Evolutionary conservation across 1,140 invertebrate genomes (phyloP), one percentile per base, ranked within the genome.

Genomic region (Pygmarrhopalites habei): DNA sequence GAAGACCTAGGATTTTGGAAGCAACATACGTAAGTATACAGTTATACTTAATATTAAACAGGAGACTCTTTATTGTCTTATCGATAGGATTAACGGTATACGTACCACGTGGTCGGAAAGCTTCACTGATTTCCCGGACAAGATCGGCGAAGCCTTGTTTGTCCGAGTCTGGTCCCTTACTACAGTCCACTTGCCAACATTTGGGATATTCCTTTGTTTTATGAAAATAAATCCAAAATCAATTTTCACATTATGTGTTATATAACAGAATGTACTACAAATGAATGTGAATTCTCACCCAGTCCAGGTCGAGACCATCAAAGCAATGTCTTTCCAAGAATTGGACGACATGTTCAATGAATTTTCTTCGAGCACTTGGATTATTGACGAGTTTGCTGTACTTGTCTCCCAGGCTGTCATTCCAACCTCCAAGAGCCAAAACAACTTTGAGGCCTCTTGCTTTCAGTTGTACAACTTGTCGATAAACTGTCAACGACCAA

Each of bases 61-160:
- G n/a, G n/a, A n/a, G n/a, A n/a, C n/a, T n/a, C n/a, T n/a, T n/a
- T n/a, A n/a, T n/a, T n/a, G n/a, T n/a, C n/a, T n/a, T n/a, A n/a
- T n/a, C n/a, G n/a, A n/a, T n/a, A n/a, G n/a, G n/a, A n/a, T n/a
- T n/a, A n/a, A n/a, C n/a, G n/a, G n/a, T n/a, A n/a, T n/a, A n/a
- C n/a, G n/a, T n/a, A n/a, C n/a, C n/a, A 70, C 79, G 84, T 0
- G 83, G 86, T 71, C 79, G 82, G 58, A 95, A 87, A 4, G 83
- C 84, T 25, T 79, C 79, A 41, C 84, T 86, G 0, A 95, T 72
- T 74, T 93, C 90, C 58, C 77, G 77, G 0, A 91, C 80, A 52
- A 88, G 80, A 21, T 81, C 79, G 0, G 85, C 82, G 71, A 92
- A 93, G 2, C 79, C 76, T 49, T 75, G 69, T 69, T 83, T 83